Conservation (phyloP, 1,140 invertebrate species). For the Acyrthosiphon pisum region DNA sequence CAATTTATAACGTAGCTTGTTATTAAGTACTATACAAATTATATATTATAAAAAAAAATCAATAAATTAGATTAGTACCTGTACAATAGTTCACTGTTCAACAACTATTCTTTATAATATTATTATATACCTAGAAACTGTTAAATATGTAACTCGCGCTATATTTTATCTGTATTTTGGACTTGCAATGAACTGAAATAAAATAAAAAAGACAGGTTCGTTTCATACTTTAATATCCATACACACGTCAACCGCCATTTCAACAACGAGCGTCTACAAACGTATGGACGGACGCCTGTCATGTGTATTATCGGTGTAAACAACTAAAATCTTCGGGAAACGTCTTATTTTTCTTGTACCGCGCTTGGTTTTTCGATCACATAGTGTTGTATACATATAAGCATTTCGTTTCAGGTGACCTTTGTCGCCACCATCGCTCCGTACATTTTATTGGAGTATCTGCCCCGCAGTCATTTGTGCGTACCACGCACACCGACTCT, state of each 20-base stretch:
- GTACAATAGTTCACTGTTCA: no score
- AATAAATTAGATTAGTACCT: no score
- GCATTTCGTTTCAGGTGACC: not conserved
- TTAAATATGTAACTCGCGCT: no score
- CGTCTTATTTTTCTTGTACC: not conserved
- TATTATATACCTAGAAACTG: no score
- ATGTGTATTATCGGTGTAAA: not conserved
- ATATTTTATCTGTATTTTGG: no score
- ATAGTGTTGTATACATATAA: no score
- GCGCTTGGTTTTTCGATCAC: not conserved
- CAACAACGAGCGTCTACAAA: not conserved
- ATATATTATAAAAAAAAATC: no score
- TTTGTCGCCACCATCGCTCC: not conserved
- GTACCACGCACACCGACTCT: not conserved
- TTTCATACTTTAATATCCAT: no score
- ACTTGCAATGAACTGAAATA: no score
- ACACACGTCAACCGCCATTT: not conserved
- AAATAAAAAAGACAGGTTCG: not conserved
- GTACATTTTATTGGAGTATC: not conserved
- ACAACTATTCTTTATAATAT: no score
- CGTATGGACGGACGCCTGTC: not conserved
- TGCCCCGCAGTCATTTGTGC: not conserved
- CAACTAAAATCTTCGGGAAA: not conserved
- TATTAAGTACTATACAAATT: not conserved
- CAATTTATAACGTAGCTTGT: no score